Conservation (phyloP, 1,140 invertebrate species). For the Pachyrhynchus sulphureomaculatus region DNA sequence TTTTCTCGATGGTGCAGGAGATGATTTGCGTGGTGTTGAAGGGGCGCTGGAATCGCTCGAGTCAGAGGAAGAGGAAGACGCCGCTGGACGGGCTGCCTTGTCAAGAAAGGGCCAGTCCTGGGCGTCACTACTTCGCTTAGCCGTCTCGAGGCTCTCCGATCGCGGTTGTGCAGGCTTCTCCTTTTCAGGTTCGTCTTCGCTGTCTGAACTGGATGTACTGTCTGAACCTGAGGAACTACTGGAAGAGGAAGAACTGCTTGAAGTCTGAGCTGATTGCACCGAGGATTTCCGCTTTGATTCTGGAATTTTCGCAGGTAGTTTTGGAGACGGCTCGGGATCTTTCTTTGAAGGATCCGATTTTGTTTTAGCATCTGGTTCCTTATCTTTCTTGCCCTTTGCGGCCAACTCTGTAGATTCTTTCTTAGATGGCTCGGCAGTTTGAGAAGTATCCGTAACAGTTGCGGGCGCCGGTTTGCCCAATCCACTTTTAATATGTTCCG, state of each 20-base stretch:
- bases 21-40: conserved; percentile 33
- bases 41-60: conserved; percentile 46
- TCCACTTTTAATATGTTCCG: conserved; percentile 84
- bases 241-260: conserved; percentile 51
- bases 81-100: conserved; percentile 50
- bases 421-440: conserved; percentile 51
- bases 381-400: conserved; percentile 39
- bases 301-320: conserved; percentile 40
- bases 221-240: conserved; percentile 49
- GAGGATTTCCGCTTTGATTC: conserved; percentile 49
- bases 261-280: conserved; percentile 46
- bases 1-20: conserved; percentile 18
- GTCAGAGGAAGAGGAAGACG: conserved; percentile 45
- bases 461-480: conserved; percentile 60
- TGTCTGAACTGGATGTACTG: conserved; percentile 50
- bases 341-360: conserved; percentile 32
- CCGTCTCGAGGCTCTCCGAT: conserved; percentile 45
- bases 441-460: conserved; percentile 37
- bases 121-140: conserved; percentile 42
- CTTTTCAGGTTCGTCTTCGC: conserved; percentile 42
- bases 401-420: conserved; percentile 25
- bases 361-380: not conserved
- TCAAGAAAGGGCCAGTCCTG: conserved; percentile 55
- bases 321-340: conserved; percentile 26
- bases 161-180: conserved; percentile 36